Evolutionary conservation across 2,113 vertebrate species (phyloP), one percentile per base, ranked within the genome.

Genomic region (Rhinoptilus africanus): DNA sequence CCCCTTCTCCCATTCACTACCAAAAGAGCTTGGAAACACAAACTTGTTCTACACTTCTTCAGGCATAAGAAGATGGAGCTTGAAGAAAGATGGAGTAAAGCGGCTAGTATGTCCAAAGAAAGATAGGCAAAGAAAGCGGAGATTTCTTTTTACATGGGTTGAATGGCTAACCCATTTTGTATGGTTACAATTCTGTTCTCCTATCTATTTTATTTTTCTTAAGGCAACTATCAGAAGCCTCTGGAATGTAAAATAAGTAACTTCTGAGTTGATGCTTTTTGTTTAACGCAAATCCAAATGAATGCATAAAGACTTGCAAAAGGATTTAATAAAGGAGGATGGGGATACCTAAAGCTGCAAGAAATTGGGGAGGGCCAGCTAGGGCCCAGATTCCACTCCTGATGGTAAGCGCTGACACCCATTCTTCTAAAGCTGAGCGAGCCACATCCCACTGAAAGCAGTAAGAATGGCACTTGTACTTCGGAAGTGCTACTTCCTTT

Each of bases 381-480:
- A 45, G 26, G 17, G 19, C 14, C 62, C n/a, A 48, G 48, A 82
- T 39, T 53, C 12, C n/a, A 45, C 12, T 56, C 48, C 39, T 0
- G 0, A 39, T 9, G 12, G 17, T 11, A 87, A 21, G 27, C 45
- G 1, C 1, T 47, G 66, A 75, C 3, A 51, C 7, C 2, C 12
- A 43, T 54, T 89, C 82, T 83, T 73, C 54, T 85, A 59, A 56
- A 54, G 14, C 3, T 66, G 43, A 48, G 13, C 15, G 32, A 60
- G 15, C 12, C 47, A 43, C 48, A 64, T 56, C n/a, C 73, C 81
- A 69, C 32, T 87, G 50, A 53, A 84, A 81, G 21, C 3, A 3
- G 11, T 50, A 28, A 87, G 37, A 79, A 76, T 3, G 11, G 47
- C 76, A 73, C 26, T 50, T 43, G 8, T 16, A 73, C 18, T 56